These are phyloP conservation scores for Pseudorectes ferrugineus DNA, from an alignment of 2,113 vertebrate species.

Conservation along the genomic window DNA sequence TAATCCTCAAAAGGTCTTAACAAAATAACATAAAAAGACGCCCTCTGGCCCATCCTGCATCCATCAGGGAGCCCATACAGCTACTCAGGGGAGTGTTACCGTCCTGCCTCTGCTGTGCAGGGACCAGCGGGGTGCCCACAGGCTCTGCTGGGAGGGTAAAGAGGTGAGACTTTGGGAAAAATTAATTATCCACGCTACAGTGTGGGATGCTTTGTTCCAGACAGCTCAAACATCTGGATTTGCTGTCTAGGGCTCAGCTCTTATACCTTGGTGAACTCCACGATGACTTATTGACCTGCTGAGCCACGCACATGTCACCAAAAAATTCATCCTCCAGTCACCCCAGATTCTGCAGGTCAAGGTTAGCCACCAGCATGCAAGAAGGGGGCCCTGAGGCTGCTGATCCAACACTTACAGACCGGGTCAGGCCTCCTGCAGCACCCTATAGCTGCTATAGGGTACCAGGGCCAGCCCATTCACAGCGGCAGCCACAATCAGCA, in stretches of 20 bases:
- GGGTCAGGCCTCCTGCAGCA: background rate
- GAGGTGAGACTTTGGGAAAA: background rate
- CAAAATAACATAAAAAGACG: background rate
- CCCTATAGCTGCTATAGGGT: fast-evolving
- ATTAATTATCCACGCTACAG: background rate
- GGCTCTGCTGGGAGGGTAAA: background rate
- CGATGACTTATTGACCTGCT: background rate
- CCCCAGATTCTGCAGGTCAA: background rate
- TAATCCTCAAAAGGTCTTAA: background rate
- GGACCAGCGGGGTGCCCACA: fast-evolving
- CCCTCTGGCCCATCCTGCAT: background rate
- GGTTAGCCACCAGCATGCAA: background rate
- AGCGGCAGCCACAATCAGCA: fast-evolving
- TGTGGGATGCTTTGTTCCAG: background rate
- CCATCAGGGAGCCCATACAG: fast-evolving
- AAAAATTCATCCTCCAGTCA: background rate
- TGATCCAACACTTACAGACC: fast-evolving
- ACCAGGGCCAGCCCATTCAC: background rate
- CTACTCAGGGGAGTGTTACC: background rate
- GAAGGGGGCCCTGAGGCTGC: background rate
- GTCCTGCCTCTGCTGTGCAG: background rate
- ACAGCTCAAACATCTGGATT: background rate
- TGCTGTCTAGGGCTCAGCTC: background rate
- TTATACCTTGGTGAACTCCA: background rate
- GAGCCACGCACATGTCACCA: fast-evolving